phyloP scores from a whole-genome alignment of 1,140 invertebrate genomes.

The Stegodyphus mimosarum region DNA sequence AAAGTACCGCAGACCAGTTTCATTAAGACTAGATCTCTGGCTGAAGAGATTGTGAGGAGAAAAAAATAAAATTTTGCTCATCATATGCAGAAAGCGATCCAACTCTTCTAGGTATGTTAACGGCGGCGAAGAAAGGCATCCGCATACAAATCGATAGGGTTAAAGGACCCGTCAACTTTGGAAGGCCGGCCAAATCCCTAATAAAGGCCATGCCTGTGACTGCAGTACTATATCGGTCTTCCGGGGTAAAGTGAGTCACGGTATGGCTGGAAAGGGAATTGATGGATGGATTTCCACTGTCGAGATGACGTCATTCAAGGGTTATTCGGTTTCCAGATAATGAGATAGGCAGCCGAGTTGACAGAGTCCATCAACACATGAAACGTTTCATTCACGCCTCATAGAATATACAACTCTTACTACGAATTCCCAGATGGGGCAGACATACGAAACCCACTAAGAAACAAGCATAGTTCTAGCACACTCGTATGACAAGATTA shows the following conservation, averaged over 20 bases:
- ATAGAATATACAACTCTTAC: too few species aligned
- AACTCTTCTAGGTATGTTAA: too few species aligned
- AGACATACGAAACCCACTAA: too few species aligned
- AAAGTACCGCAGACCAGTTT: constrained; percentile 1
- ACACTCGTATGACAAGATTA: too few species aligned
- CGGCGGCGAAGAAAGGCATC: not conserved
- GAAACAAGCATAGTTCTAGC: too few species aligned
- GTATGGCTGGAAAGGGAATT: constrained; percentile 13
- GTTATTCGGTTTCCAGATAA: constrained; percentile 2
- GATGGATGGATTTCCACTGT: constrained; percentile 38
- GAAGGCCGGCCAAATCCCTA: too few species aligned
- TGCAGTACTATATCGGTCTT: too few species aligned
- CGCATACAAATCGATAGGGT: constrained; percentile 39
- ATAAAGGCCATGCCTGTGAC: too few species aligned
- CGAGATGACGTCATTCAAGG: constrained; percentile 22
- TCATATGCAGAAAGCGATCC: not conserved
- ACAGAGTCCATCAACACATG: too few species aligned
- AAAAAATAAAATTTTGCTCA: not conserved
- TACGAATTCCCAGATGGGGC: too few species aligned
- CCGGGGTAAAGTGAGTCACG: not conserved
- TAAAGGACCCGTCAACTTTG: constrained; percentile 35
- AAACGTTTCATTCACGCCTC: too few species aligned
- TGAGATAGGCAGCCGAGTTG: too few species aligned
- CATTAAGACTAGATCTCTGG: not conserved
- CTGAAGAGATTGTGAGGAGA: not conserved